A percentile compares a stretch with the other conserved stretches of the same genome.
These are phyloP conservation scores for Anarhynchus alexandrinus DNA, from an alignment of 2,113 vertebrate genomes.

Conservation along the genomic window DNA sequence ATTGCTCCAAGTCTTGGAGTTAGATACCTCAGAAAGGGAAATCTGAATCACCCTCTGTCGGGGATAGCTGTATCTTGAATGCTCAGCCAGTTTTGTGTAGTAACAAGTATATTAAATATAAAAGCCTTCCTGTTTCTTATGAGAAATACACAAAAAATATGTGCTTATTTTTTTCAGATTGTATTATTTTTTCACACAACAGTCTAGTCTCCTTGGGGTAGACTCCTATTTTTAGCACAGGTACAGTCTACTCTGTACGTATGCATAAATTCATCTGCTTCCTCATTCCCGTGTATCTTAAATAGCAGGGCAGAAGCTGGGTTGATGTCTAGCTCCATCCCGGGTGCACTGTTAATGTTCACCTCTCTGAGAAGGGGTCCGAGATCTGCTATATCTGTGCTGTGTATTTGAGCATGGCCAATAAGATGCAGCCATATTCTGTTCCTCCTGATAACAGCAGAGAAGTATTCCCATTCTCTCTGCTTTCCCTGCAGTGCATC, in stretches of 20 bases:
- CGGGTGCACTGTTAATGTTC: neutral
- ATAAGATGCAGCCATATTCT: neutral
- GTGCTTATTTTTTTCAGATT: neutral
- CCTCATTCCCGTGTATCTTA: neutral
- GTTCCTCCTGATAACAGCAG: neutral
- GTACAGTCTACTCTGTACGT: rapidly evolving
- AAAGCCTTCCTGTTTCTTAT: neutral
- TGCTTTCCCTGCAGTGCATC: neutral
- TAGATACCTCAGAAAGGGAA: neutral
- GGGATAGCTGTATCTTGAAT: neutral
- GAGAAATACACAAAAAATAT: neutral
- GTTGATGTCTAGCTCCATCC: neutral
- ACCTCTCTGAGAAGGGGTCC: neutral
- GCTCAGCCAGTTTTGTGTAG: neutral
- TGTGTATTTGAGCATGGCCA: neutral
- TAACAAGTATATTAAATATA: neutral
- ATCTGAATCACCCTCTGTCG: neutral
- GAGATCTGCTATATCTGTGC: neutral
- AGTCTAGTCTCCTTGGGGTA: neutral
- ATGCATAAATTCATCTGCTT: neutral
- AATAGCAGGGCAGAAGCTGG: neutral
- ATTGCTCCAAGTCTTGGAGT: neutral
- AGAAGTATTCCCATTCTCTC: neutral
- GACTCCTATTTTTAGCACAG: neutral
- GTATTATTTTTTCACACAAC: neutral